Evolutionary conservation across 2,888 invertebrate species (phyloP).

Genomic region (Cerastis rubricosa): DNA sequence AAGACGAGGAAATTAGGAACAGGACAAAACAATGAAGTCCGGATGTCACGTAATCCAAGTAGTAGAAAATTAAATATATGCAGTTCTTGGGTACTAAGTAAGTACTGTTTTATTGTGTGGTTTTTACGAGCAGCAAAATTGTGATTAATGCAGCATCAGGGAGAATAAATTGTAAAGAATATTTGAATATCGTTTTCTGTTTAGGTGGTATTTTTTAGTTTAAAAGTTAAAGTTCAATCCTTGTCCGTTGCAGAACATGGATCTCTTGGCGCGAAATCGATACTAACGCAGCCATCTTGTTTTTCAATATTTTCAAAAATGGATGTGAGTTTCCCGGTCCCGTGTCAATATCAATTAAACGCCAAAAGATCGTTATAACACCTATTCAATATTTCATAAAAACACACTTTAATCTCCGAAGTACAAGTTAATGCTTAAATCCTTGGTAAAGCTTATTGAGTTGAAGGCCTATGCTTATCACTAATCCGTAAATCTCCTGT

Average conservation of each 20-base stretch:
- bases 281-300: not conserved
- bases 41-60: slow-evolving; percentile 37
- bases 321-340: not conserved
- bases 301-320: not conserved
- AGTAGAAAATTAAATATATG: slow-evolving; percentile 2
- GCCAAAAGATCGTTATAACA: not conserved
- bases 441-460: not conserved
- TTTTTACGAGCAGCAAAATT: not conserved
- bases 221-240: too few relatives aligned
- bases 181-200: not conserved
- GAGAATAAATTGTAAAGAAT: not conserved
- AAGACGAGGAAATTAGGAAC: slow-evolving; percentile 31
- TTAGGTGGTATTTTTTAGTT: not conserved
- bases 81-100: not conserved
- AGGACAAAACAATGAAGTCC: not conserved
- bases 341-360: not conserved
- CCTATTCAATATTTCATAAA: not conserved
- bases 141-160: not conserved
- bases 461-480: slow-evolving; percentile 12
- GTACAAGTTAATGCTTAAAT: not conserved
- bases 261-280: not conserved
- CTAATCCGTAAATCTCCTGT: slow-evolving; percentile 8
- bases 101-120: not conserved
- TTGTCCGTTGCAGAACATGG: not conserved
- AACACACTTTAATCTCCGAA: not conserved